Evolutionary conservation across 2,888 invertebrate genomes (phyloP), one percentile per base, ranked within the genome.

Genomic region (Julus scandinavius): DNA sequence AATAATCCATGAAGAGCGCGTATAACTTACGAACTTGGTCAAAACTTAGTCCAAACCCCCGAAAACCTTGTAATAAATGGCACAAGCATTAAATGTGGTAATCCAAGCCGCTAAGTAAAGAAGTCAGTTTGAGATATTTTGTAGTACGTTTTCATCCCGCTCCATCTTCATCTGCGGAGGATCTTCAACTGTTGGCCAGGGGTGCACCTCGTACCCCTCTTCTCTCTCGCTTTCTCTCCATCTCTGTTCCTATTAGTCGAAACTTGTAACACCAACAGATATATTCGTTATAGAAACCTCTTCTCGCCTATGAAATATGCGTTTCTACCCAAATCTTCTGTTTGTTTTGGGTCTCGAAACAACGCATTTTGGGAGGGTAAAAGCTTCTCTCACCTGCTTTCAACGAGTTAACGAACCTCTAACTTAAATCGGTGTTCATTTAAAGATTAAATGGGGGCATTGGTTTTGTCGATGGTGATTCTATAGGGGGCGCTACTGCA

Each of bases 181-280:
- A 80, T 80, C 80, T 80, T 80, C 80, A 80, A 80, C 80, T 80
- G 80, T 80, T 29, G 80, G 38, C 80, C 15, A 40, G 38, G 80
- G 80, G 80, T 80, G 80, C 80, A 80, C 80, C 38, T 80, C 80
- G 80, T 80, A 80, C 80, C 80, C 80, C 45, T 45, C 45, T 45
- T 45, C 45, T 45, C 45, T 45, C 45, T 45, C 45, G 29, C 29
- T 80, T 38, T 80, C 80, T 29, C 80, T 80, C 54, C 13, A 80
- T 80, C 80, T 80, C 38, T 4, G 38, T 80, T 80, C 80, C 80
- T 80, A 80, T 80, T 80, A 40, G 80, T 80, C 80, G 15, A 80
- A 80, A 80, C 80, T 80, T 80, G 11, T 63, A 13, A 72, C 72
- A 29, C 72, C 11, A 72, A 72, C 72, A 29, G 38, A 15, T 38